A percentile compares a stretch with the other conserved stretches of the same genome.
Conservation (phyloP, 1,140 invertebrate species). For the Ostrea denselamellosa region DNA sequence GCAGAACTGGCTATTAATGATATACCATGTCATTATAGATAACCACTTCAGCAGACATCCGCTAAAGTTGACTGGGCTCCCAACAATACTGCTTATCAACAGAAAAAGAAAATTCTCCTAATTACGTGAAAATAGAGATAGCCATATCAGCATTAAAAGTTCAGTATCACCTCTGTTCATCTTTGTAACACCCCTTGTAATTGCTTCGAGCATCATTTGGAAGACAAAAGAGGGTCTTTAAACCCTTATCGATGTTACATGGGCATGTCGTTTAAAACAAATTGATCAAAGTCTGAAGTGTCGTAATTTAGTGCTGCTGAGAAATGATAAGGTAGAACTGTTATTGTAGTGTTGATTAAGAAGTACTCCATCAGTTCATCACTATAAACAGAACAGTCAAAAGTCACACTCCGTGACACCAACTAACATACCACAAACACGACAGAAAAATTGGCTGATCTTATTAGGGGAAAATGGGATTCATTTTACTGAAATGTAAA, state of each 20-base stretch:
- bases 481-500: no score
- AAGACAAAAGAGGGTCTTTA: conserved; percentile 4
- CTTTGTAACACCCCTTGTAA: conserved; percentile 19
- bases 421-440: no score
- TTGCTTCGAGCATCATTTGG: conserved; percentile 19
- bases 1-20: conserved; percentile 9
- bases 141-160: conserved; percentile 22
- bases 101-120: conserved; percentile 2
- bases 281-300: background rate
- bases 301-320: background rate
- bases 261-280: background rate
- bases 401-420: background rate
- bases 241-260: background rate
- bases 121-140: conserved; percentile 34
- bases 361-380: conserved; percentile 2
- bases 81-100: conserved; percentile 16
- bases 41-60: background rate
- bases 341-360: background rate
- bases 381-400: background rate
- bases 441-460: no score
- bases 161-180: conserved; percentile 15
- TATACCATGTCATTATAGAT: conserved; percentile 26
- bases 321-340: conserved; percentile 6
- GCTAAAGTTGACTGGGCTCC: background rate
- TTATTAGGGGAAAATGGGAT: no score